Evolutionary conservation across 1,140 invertebrate genomes (phyloP).

Genomic region (Meloidogyne exigua): DNA sequence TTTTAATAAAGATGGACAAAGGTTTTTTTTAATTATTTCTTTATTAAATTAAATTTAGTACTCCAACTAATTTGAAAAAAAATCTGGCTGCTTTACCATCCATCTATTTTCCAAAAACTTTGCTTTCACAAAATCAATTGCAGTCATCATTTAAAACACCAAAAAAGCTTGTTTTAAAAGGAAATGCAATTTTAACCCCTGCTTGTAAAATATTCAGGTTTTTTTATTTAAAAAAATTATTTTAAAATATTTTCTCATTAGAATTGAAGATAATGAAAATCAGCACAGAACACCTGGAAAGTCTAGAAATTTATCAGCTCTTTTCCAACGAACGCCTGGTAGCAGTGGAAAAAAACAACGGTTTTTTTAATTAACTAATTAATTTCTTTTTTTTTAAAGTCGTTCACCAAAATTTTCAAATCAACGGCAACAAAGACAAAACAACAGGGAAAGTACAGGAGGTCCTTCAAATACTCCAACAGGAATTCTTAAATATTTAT

Average conservation of each 20-base stretch:
- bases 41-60: neutral
- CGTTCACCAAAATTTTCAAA: neutral
- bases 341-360: neutral
- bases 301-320: neutral
- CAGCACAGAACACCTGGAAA: neutral
- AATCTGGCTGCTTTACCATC: neutral
- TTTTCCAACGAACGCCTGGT: neutral
- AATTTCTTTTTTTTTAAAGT: neutral
- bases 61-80: neutral
- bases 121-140: neutral
- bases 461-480: neutral
- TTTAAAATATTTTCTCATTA: neutral
- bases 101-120: neutral
- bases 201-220: neutral
- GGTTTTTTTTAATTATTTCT: neutral
- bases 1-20: neutral
- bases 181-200: neutral
- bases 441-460: neutral
- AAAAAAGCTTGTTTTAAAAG: neutral
- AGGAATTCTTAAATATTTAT: slow-evolving; percentile 1
- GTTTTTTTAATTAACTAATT: neutral
- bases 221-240: neutral
- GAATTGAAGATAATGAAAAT: neutral
- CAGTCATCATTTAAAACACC: neutral
- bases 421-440: neutral